Percentiles rank a stretch among this genome's conserved stretches.
Evolutionary conservation across 2,888 invertebrate genomes (phyloP).

Genomic region (Calliphora vomitoria): DNA sequence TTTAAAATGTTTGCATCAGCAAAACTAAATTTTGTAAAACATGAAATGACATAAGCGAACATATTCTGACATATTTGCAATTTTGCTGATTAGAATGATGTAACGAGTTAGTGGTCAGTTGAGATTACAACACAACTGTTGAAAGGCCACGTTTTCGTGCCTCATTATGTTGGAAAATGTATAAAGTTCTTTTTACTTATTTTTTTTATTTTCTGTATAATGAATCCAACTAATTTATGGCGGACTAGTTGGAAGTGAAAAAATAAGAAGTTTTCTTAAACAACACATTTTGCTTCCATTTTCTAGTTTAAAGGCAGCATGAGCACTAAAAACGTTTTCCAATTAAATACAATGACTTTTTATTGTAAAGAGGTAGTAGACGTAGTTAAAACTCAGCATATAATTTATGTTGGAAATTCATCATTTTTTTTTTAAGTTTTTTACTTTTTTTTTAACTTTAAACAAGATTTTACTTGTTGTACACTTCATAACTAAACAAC

Average conservation of each 20-base stretch:
- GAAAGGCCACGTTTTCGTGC: conserved; percentile 65
- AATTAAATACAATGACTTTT: conserved; percentile 47
- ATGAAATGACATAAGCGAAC: conserved; percentile 47
- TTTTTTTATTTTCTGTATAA: conserved; percentile 26
- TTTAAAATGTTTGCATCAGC: conserved; percentile 39
- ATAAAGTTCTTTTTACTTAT: conserved; percentile 42
- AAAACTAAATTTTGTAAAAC: conserved; percentile 41
- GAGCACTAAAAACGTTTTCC: conserved; percentile 25
- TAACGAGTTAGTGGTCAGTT: conserved; percentile 41
- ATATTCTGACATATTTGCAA: conserved; percentile 44
- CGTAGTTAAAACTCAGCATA: conserved; percentile 37
- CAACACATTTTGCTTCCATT: not conserved
- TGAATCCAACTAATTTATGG: conserved; percentile 52
- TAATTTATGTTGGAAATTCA: conserved; percentile 62
- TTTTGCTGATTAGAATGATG: conserved; percentile 44
- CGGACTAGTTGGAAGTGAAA: conserved; percentile 4
- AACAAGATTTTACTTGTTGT: conserved; percentile 3
- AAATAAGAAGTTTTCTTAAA: not conserved
- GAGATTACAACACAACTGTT: conserved; percentile 46
- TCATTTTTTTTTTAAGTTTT: conserved; percentile 12
- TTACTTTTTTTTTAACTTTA: not conserved
- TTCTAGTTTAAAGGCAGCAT: not conserved
- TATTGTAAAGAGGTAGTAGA: not conserved
- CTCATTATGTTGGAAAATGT: conserved; percentile 62
- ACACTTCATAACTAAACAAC: not conserved